Conservation (phyloP, 2,888 invertebrate genomes). For the Zhengitettix transpicula region DNA sequence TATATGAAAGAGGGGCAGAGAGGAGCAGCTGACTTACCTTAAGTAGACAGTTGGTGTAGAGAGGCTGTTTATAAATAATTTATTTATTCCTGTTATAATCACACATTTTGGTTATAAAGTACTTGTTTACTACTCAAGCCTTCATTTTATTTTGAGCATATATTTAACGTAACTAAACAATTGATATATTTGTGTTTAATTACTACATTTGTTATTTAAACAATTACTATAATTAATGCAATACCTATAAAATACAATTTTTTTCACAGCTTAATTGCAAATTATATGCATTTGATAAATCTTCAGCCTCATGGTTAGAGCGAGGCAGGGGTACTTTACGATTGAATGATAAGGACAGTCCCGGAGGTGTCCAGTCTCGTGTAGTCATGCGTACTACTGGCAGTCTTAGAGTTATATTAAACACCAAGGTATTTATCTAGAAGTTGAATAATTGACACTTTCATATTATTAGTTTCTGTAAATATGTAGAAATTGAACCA, state of each 20-base stretch:
- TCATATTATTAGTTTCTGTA: constrained; percentile 3
- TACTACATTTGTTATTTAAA: too few relatives aligned
- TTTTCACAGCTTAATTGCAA: not conserved
- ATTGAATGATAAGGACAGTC: constrained; percentile 53
- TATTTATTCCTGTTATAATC: too few relatives aligned
- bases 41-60: too few relatives aligned
- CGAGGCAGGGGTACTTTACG: constrained; percentile 77
- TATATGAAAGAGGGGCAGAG: too few relatives aligned
- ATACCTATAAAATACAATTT: not conserved
- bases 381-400: constrained; percentile 81
- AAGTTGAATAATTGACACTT: not conserved
- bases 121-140: too few relatives aligned
- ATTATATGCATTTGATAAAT: not conserved
- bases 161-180: too few relatives aligned
- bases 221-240: too few relatives aligned
- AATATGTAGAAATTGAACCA: not conserved
- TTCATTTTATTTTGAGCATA: too few relatives aligned
- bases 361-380: constrained; percentile 45
- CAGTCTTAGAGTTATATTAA: constrained; percentile 74
- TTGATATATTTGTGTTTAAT: too few relatives aligned
- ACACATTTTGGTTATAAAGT: too few relatives aligned
- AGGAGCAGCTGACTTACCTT: too few relatives aligned
- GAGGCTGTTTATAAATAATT: too few relatives aligned
- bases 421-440: constrained; percentile 53
- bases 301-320: constrained; percentile 54